Base-by-base conservation (phyloP, 2,113 vertebrate species). In the Scortum barcoo region DNA sequence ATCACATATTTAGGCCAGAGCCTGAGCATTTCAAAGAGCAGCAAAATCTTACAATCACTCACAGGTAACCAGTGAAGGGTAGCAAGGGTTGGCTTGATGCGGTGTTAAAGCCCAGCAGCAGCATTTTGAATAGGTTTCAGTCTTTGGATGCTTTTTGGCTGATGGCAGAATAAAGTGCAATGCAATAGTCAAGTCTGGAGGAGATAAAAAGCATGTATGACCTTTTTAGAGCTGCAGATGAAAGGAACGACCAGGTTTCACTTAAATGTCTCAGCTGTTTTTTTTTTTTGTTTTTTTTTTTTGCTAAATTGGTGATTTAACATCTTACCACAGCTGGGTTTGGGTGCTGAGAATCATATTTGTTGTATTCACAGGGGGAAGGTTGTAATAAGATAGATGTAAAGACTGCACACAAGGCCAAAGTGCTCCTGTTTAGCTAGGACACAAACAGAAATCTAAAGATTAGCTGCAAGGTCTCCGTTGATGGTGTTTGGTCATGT, bases 401-500 rank as follows among this genome's bases (percentile, higher is more conserved):
- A 68, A 58, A 48, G 48, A 48, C 16, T 13, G 16, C 0, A 9
- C 22, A 69, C 57, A 61, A 82, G 71, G 77, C 46, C 50, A 30
- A n/a, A 16, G 9, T 44, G 44, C 57, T 85, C 36, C 48, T 67
- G 33, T 24, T 42, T 38, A 5, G 14, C 17, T 14, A 11, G 46
- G 11, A 86, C 16, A 57, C 42, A 22, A 51, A 28, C 6, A 61
- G 50, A 48, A 74, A 78, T 61, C 7, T 16, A 57, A 57, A 54
- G 53, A 8, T 66, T 44, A 54, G 40, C 28, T 17, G 5, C 80
- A 81, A 88, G 65, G 69, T 58, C 60, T 72, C 10, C 65, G 20
- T 30, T 65, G n/a, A 74, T 51, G 69, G 50, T 48, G 60, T 69
- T 50, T 57, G 46, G 48, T 67, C 69, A 74, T 66, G 16, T 48